Conservation (phyloP, 2,113 vertebrate genomes). For the Thunnus maccoyii region DNA sequence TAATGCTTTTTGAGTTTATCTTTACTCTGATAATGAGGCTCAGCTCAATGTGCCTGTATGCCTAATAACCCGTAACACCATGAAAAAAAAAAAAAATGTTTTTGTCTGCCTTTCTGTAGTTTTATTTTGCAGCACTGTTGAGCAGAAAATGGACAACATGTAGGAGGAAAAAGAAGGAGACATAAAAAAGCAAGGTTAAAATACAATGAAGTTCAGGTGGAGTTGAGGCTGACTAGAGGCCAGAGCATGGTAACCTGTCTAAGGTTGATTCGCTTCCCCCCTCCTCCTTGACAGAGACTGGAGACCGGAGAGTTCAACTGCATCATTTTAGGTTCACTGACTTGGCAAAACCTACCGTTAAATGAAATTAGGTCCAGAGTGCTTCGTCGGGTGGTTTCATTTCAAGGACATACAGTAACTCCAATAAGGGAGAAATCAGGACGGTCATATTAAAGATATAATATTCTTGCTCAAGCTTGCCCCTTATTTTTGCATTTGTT, state of each 20-base stretch:
- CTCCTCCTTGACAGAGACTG: slow-evolving; percentile 14
- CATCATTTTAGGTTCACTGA: slow-evolving; percentile 80
- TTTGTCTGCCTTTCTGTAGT: slow-evolving; percentile 26
- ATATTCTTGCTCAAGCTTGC: background rate
- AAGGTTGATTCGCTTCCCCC: slow-evolving; percentile 18
- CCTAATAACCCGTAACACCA: slow-evolving; percentile 74
- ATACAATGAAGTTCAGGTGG: slow-evolving; percentile 26
- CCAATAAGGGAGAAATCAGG: slow-evolving; percentile 43
- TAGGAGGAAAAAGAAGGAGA: slow-evolving; percentile 21
- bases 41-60: slow-evolving; percentile 70
- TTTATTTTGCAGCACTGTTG: slow-evolving; percentile 60
- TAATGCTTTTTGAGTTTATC: slow-evolving; percentile 69
- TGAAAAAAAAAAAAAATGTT: slow-evolving; percentile 62
- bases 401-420: slow-evolving; percentile 72
- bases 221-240: slow-evolving; percentile 54
- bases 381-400: slow-evolving; percentile 58
- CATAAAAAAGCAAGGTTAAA: slow-evolving; percentile 33
- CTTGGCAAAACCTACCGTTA: slow-evolving; percentile 77
- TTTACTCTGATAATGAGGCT: slow-evolving; percentile 73
- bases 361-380: slow-evolving; percentile 76
- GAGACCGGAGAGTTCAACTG: slow-evolving; percentile 72
- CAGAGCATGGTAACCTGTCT: slow-evolving; percentile 30
- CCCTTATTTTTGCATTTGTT: slow-evolving; percentile 4
- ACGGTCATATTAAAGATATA: slow-evolving; percentile 3
- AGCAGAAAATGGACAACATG: slow-evolving; percentile 59